Evolutionary conservation across 1,140 invertebrate genomes (phyloP), one percentile per base, ranked within the genome.

Genomic region (Nymphalis io): DNA sequence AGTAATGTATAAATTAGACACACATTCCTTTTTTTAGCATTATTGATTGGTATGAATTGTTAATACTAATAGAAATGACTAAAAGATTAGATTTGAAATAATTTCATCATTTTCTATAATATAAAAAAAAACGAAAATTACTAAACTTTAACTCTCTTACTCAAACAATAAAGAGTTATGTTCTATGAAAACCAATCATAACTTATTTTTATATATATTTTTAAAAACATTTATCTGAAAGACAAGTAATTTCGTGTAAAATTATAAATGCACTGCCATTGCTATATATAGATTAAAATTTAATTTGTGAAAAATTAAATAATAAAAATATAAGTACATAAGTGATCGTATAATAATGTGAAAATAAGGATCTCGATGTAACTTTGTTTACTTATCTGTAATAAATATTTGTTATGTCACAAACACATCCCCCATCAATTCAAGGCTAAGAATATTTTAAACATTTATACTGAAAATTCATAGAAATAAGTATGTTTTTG

Each of bases 211-310:
- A 21, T 53, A 21, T 53, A 40, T 48, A 58, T 65, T 66, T 66
- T 58, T 42, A 42, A 44, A 48, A 46, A 48, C 27, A 61, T 27
- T 5, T 48, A 15, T 46, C 15, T 46, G 15, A 60, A 15, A 48
- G 2, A 16, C 16, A n/a, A 18, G 20, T 33, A 23, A 42, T 60
- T 60, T 33, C 16, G 51, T 58, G 42, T 67, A 57, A 62, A 48
- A 23, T 33, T 60, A 33, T 68, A 70, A 76, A 78, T 72, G 75
- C 81, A 83, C 81, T 83, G 81, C 81, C 81, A 83, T 80, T 83
- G 75, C 79, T 10, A 79, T 75, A 68, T 63, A 53, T 68, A 63
- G 62, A 62, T 64, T 68, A 60, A 62, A 48, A 48, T 16, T 70
- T 69, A 23, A 69, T 69, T 62, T 69, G 20, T 63, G 40, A 57